Evolutionary conservation across 2,113 vertebrate species (phyloP).

Genomic region (Cyprinus carpio): DNA sequence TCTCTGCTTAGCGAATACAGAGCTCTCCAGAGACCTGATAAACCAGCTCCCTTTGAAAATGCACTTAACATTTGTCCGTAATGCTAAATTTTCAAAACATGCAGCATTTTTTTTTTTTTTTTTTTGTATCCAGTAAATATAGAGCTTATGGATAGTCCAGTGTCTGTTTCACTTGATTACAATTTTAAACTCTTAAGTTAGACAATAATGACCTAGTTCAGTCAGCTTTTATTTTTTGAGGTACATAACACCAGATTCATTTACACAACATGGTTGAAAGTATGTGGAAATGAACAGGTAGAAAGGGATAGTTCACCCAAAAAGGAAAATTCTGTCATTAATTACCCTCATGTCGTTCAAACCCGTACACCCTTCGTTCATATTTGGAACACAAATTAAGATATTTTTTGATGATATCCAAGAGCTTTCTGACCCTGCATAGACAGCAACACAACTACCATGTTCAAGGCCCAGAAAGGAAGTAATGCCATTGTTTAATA

Average conservation of each 20-base stretch:
- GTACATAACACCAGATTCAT: neutral
- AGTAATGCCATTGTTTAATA: too few species aligned
- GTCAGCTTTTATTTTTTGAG: neutral
- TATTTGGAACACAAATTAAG: too few species aligned
- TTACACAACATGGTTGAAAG: neutral
- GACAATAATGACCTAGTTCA: neutral
- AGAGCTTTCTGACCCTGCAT: too few species aligned
- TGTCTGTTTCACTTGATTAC: neutral
- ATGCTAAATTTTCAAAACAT: slow-evolving; percentile 3
- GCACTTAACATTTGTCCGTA: slow-evolving; percentile 20
- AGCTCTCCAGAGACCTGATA: neutral
- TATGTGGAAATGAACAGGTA: neutral
- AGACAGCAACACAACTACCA: too few species aligned
- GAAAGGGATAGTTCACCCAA: too few species aligned
- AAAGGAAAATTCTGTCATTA: too few species aligned
- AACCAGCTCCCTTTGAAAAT: slow-evolving; percentile 7
- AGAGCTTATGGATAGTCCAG: neutral
- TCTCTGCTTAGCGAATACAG: neutral
- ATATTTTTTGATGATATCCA: too few species aligned
- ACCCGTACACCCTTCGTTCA: too few species aligned
- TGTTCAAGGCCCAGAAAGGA: too few species aligned
- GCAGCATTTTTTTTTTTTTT: neutral
- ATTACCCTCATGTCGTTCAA: too few species aligned
- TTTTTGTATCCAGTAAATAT: neutral
- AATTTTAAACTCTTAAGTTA: neutral